These are phyloP conservation scores for Nesogale talazaci DNA, from an alignment of 2,113 vertebrate genomes.

Conservation along the genomic window DNA sequence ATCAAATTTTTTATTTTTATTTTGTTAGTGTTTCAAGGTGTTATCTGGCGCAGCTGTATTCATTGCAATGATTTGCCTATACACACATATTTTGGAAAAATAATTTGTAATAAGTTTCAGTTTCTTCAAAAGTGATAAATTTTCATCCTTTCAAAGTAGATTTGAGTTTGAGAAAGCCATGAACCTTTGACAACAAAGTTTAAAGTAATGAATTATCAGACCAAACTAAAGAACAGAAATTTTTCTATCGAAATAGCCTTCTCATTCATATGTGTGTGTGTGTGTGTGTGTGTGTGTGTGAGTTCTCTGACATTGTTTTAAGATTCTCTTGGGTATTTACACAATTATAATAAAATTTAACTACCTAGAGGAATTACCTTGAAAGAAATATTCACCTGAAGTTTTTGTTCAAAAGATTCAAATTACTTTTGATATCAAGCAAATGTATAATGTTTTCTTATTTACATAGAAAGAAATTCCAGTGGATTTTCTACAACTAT, in stretches of 20 bases:
- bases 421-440: neutral
- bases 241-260: slow-evolving; percentile 41
- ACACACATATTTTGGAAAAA: slow-evolving; percentile 17
- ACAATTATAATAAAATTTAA: neutral
- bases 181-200: neutral
- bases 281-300: neutral
- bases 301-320: slow-evolving; percentile 23
- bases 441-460: slow-evolving; percentile 21
- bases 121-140: neutral
- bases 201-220: slow-evolving; percentile 26
- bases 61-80: neutral
- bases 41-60: neutral
- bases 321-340: slow-evolving; percentile 20
- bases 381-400: slow-evolving; percentile 12
- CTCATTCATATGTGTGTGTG: neutral
- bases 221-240: neutral
- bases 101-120: slow-evolving; percentile 4
- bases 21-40: neutral
- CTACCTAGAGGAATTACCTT: slow-evolving; percentile 8
- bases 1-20: neutral
- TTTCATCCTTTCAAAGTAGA: neutral
- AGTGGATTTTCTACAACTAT: neutral
- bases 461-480: slow-evolving; percentile 32
- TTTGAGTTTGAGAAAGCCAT: slow-evolving; percentile 1
- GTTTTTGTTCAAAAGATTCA: neutral